phyloP scores from a whole-genome alignment of 2,797 vertebrate species.

The Ctenopoma kingsleyae region DNA sequence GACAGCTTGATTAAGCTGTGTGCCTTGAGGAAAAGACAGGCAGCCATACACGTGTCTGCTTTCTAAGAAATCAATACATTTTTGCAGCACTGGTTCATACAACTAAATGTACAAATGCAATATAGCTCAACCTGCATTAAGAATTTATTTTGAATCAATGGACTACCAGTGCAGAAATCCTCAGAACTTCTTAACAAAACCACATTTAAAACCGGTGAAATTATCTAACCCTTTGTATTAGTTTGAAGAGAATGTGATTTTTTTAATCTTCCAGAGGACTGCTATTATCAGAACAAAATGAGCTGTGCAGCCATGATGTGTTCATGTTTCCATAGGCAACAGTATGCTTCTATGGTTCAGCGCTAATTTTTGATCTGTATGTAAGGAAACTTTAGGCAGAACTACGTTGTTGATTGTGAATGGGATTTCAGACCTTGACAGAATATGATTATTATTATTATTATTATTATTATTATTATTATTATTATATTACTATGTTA shows the following conservation, averaged over 20 bases:
- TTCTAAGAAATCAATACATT: constrained; percentile 36
- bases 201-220: constrained; percentile 6
- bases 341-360: not conserved
- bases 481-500: too few relatives aligned
- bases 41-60: constrained; percentile 23
- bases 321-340: not conserved
- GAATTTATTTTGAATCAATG: constrained; percentile 29
- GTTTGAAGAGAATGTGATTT: constrained; percentile 1
- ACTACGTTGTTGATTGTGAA: not conserved
- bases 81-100: constrained; percentile 19
- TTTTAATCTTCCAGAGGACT: not conserved
- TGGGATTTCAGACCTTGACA: not conserved
- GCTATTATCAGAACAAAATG: constrained; percentile 12
- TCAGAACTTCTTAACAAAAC: not conserved
- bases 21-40: constrained; percentile 28
- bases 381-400: not conserved
- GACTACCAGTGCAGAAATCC: not conserved
- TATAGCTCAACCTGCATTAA: constrained; percentile 8
- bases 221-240: not conserved
- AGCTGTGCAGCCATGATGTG: not conserved
- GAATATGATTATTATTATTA: not conserved
- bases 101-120: constrained; percentile 12
- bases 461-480: too few relatives aligned
- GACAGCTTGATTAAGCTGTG: constrained; percentile 43
- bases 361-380: not conserved